Evolutionary conservation across 2,113 vertebrate species (phyloP).

Genomic region (Hirundichthys speculiger): DNA sequence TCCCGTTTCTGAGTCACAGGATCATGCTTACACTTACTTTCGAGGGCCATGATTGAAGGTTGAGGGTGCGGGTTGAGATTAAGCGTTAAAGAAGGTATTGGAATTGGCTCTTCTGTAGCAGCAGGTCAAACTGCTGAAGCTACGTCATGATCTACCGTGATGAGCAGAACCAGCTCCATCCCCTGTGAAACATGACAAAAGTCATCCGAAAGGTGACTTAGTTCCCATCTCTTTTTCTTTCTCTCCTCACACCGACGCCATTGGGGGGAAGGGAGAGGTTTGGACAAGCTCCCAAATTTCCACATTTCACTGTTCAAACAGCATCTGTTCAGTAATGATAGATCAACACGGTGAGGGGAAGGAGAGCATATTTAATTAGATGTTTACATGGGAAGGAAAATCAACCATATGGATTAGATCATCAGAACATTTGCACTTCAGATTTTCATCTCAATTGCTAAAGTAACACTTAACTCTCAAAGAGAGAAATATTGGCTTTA

Average conservation of each 20-base stretch:
- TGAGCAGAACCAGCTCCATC: neutral
- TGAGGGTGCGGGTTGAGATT: no score
- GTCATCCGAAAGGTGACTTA: constrained; percentile 34
- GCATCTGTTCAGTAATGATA: constrained; percentile 69
- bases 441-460: constrained; percentile 17
- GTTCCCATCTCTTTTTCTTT: constrained; percentile 1
- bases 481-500: neutral
- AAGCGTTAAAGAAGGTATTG: no score
- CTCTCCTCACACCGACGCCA: neutral
- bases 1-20: no score
- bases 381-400: constrained; percentile 68
- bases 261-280: constrained; percentile 33
- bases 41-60: no score
- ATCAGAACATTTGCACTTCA: constrained; percentile 53
- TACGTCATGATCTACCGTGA: no score
- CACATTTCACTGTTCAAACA: constrained; percentile 58
- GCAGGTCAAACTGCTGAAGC: no score
- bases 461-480: constrained; percentile 11
- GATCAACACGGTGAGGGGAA: constrained; percentile 59
- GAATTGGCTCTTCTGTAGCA: no score
- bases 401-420: constrained; percentile 65
- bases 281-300: constrained; percentile 32
- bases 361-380: constrained; percentile 65
- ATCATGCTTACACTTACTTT: no score
- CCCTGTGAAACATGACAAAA: neutral